A percentile compares a stretch with the other conserved stretches of the same genome.
phyloP scores from a whole-genome alignment of 2,888 invertebrate genomes.

The Drosophila sordidapex region DNA sequence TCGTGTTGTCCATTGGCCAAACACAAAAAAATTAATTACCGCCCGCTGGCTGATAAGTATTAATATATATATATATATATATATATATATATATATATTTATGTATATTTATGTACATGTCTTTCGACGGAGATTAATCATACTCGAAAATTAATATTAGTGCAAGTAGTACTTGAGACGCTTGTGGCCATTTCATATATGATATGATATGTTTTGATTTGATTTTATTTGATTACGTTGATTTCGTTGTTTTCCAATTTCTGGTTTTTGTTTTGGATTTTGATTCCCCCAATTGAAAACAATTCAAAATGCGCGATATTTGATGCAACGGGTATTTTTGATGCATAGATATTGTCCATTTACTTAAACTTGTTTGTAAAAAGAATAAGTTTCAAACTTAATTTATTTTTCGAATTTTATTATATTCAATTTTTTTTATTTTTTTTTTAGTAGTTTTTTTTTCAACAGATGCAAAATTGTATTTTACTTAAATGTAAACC shows the following conservation, averaged over 20 bases:
- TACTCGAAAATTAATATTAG: slow-evolving; percentile 42
- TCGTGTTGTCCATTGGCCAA: slow-evolving; percentile 39
- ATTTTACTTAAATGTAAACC: not conserved
- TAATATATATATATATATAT: slow-evolving; percentile 2
- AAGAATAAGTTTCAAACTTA: not conserved
- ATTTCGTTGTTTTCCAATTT: slow-evolving; percentile 27
- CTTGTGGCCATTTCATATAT: slow-evolving; percentile 9
- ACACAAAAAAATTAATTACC: slow-evolving; percentile 48
- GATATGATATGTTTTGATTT: slow-evolving; percentile 9
- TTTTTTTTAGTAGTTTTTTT: not conserved
- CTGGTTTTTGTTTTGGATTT: not conserved
- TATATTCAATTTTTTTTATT: not conserved
- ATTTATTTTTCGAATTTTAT: not conserved
- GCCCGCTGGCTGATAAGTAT: slow-evolving; percentile 34
- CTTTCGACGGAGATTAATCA: slow-evolving; percentile 50
- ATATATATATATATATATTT: slow-evolving; percentile 4
- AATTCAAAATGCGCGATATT: not conserved
- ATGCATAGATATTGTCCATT: not conserved
- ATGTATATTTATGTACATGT: slow-evolving; percentile 8
- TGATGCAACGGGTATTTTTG: not conserved
- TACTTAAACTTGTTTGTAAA: not conserved
- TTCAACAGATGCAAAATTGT: not conserved
- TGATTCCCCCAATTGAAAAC: not conserved
- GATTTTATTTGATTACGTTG: slow-evolving; percentile 20
- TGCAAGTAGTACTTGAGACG: slow-evolving; percentile 35